Evolutionary conservation across 2,888 invertebrate species (phyloP), one percentile per base, ranked within the genome.

Genomic region (Hirudinaria manillensis): DNA sequence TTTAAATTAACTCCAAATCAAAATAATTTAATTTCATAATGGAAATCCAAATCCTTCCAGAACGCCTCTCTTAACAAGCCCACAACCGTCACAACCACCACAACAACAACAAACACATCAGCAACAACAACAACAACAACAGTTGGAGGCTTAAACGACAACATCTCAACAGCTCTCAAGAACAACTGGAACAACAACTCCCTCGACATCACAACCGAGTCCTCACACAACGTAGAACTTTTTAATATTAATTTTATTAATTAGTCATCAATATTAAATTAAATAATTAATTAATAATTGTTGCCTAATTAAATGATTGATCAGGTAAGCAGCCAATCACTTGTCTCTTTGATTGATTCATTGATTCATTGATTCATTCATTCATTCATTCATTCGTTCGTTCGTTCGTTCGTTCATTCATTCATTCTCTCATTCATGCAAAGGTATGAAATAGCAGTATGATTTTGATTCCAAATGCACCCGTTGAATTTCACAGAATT

Each of bases 141-240:
- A 56, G 13, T 56, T 56, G 24, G 4, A 13, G 13, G 61, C 13
- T 56, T 13, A n/a, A n/a, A n/a, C n/a, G n/a, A 16, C 56, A 61
- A 61, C 61, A 61, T 21, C 24, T 29, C 61, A 10, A 2, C 2
- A 24, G 19, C 24, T 21, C 61, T 10, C 24, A 68, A n/a, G 36
- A 68, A 7, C 29, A 68, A 68, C 68, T 68, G 68, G 68, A 68
- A n/a, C 29, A 68, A 29, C 32, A 16, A 16, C 1, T 68, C 68
- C 1, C 36, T 68, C 3, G 68, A 68, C 36, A 24, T 34, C 10
- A 68, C 68, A 4, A 68, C 68, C n/a, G 68, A 68, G 29, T 68
- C 61, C 21, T 45, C 45, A 16, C 45, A 61, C 61, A 24, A 61
- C 61, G 36, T 29, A 1, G 27, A 34, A 4, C 10, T 68, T 34